Evolutionary conservation across 2,113 vertebrate species (phyloP).

Genomic region (Ophthalmolycus amberensis): DNA sequence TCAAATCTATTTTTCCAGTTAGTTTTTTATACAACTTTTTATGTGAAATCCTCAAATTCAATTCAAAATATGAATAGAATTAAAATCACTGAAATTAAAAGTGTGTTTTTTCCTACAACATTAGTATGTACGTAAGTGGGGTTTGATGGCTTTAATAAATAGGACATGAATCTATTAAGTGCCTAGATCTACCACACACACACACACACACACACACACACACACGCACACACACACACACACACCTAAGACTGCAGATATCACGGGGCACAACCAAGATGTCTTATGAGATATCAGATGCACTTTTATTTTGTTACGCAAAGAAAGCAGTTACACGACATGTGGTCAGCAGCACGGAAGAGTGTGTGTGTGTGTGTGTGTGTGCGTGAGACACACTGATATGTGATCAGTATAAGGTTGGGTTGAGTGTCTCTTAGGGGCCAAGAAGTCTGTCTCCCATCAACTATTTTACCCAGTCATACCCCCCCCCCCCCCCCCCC

Average conservation of each 20-base stretch:
- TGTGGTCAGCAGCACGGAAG: slow-evolving; percentile 18
- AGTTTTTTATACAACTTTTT: neutral
- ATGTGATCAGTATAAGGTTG: slow-evolving; percentile 52
- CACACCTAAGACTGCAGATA: neutral
- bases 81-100: neutral
- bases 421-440: slow-evolving; percentile 63
- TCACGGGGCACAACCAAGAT: slow-evolving; percentile 1
- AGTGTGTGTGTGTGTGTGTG: slow-evolving; percentile 22
- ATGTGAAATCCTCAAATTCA: neutral
- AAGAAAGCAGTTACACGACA: slow-evolving; percentile 16
- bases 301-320: slow-evolving; percentile 37
- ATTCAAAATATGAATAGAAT: neutral
- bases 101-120: neutral
- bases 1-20: neutral
- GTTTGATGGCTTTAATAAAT: slow-evolving; percentile 2
- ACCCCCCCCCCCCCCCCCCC: neutral
- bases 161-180: neutral
- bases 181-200: neutral
- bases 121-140: neutral
- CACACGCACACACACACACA: neutral
- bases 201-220: neutral
- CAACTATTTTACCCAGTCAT: slow-evolving; percentile 4
- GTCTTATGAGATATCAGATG: slow-evolving; percentile 20
- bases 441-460: slow-evolving; percentile 71
- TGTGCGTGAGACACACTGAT: slow-evolving; percentile 36